Percentiles rank a stretch among this genome's conserved stretches.
These are phyloP conservation scores for Anguilla megastoma DNA, from an alignment of 2,797 vertebrate genomes.

Conservation along the genomic window DNA sequence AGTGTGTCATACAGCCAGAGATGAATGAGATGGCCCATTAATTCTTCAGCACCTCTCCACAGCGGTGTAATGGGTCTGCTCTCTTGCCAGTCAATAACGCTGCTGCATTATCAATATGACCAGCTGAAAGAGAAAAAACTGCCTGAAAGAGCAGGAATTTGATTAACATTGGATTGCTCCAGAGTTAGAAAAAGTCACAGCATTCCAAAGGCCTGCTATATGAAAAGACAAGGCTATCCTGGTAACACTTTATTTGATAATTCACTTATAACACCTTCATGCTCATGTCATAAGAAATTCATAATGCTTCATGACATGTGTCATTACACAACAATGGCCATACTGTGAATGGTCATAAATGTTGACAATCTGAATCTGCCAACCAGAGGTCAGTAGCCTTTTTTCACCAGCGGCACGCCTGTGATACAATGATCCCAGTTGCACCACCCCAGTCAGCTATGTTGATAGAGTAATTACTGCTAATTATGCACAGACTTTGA, in stretches of 20 bases:
- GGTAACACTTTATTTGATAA: not conserved
- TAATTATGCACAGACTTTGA: not conserved
- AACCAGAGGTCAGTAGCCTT: not conserved
- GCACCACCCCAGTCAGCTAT: not conserved
- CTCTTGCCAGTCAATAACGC: conserved; percentile 20
- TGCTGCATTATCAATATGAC: conserved; percentile 9
- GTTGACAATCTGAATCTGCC: not conserved
- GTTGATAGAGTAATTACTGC: not conserved
- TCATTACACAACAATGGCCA: not conserved
- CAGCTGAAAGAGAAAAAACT: conserved; percentile 2
- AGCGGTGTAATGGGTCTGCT: conserved; percentile 15
- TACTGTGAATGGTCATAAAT: not conserved
- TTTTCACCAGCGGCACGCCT: not conserved
- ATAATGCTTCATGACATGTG: not conserved
- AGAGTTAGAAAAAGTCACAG: not conserved
- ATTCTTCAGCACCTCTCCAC: conserved; percentile 11
- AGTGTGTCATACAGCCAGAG: not conserved
- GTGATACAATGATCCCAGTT: not conserved
- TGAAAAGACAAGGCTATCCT: not conserved
- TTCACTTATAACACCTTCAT: not conserved
- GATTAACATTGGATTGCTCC: not conserved
- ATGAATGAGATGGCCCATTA: conserved; percentile 24
- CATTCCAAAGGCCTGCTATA: not conserved
- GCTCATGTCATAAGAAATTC: not conserved
- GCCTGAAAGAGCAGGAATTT: conserved; percentile 3